A percentile compares a stretch with the other conserved stretches of the same genome.
Conservation (phyloP, 2,113 vertebrate genomes). For the Esox niger region DNA sequence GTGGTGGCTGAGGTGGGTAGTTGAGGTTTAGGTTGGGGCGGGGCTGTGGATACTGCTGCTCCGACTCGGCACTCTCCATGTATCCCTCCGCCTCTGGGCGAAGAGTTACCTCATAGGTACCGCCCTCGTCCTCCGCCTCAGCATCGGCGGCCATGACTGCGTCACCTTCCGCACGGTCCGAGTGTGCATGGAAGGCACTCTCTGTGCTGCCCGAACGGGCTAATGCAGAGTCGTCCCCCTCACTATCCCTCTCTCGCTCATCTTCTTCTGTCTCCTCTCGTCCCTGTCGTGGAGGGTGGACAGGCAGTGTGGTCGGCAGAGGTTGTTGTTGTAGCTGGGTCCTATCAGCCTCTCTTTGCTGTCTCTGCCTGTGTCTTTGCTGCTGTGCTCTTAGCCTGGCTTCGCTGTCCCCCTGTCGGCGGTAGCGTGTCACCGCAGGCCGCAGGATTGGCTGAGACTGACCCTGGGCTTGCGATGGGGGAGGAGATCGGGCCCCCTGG, state of each 20-base stretch:
- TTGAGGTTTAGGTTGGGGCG: slow-evolving; percentile 39
- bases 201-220: slow-evolving; percentile 92
- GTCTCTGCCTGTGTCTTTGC: slow-evolving; percentile 65
- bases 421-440: slow-evolving; percentile 68
- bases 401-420: slow-evolving; percentile 71
- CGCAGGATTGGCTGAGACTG: slow-evolving; percentile 58
- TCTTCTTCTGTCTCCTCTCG: slow-evolving; percentile 38
- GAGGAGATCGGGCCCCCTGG: slow-evolving; percentile 37
- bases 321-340: slow-evolving; percentile 32
- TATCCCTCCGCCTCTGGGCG: slow-evolving; percentile 86
- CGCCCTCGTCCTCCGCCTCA: slow-evolving; percentile 58
- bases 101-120: slow-evolving; percentile 52
- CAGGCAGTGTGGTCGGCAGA: neutral
- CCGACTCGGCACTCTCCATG: slow-evolving; percentile 86
- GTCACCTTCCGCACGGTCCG: slow-evolving; percentile 89
- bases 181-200: slow-evolving; percentile 94
- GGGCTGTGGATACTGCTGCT: slow-evolving; percentile 78
- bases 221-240: slow-evolving; percentile 73
- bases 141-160: slow-evolving; percentile 62
- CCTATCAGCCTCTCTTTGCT: slow-evolving; percentile 63
- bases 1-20: slow-evolving; percentile 71
- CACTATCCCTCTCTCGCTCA: slow-evolving; percentile 83
- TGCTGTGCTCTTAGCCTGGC: slow-evolving; percentile 66
- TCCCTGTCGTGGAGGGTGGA: neutral
- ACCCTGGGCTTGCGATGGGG: slow-evolving; percentile 9